Base-by-base conservation (phyloP, 2,797 vertebrate genomes). In the Florisuga fusca region DNA sequence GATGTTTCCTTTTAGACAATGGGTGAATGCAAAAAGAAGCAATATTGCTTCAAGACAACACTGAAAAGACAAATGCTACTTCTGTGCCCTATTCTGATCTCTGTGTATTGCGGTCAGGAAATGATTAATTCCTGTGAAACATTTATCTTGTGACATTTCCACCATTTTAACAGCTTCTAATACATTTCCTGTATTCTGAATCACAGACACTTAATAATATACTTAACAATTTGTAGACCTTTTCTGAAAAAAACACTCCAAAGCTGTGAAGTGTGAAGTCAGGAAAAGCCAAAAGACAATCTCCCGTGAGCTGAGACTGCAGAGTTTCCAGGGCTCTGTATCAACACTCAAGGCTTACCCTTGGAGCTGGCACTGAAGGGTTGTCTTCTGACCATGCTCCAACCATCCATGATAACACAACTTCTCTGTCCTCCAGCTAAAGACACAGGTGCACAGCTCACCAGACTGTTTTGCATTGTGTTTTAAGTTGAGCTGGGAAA, bases 1-100 rank as follows among this genome's bases (percentile, higher is more conserved):
- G 53, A 83, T 57, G 26, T 55, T 94, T 81, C 63, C 26, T 66
- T 89, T 90, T 66, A 73, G 68, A 80, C 91, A 93, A 89, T 20
- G 54, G 46, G 53, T 92, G 59, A 80, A 58, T 1, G 2, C 29
- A 63, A 61, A 90, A 81, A 81, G 43, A 72, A 62, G 23, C 41
- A 86, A 19, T 76, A 58, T 72, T 61, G 29, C 21, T 95, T 82
- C 74, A 66, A 46, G 48, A 34, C 14, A 78, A 22, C 12, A 29
- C 7, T 66, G 69, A 91, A 72, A 77, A 57, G 31, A 21, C 54
- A 78, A 51, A 51, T 46, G 46, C 8, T 23, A 4, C n/a, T 80
- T 92, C 59, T 79, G 0, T 92, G 55, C 51, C 63, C 15, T 7
- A 4, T 83, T 64, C 29, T 73, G 38, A 27, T 92, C 34, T 76